Conservation (phyloP, 2,888 invertebrate species). For the Nemurella pictetii region DNA sequence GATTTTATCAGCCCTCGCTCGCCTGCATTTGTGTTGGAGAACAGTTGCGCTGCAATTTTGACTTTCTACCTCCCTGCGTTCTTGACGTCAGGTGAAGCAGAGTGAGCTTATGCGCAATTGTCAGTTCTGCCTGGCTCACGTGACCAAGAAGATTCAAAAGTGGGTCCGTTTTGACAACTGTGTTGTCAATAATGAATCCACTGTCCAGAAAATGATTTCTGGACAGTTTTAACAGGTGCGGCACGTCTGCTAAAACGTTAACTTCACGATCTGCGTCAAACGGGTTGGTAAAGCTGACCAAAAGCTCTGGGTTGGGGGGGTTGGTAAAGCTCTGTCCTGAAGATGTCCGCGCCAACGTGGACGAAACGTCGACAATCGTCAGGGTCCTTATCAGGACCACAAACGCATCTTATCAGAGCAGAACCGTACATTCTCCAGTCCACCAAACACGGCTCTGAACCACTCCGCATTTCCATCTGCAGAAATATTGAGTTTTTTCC, state of each 20-base stretch:
- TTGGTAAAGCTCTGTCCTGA: no score
- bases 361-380: no score
- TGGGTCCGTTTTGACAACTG: not conserved
- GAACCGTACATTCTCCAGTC: no score
- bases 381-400: no score
- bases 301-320: no score
- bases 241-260: not conserved
- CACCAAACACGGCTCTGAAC: no score
- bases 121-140: not conserved
- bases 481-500: not conserved
- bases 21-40: not conserved
- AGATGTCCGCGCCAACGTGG: no score
- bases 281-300: not conserved
- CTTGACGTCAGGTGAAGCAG: not conserved
- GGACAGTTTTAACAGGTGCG: not conserved
- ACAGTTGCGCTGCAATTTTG: not conserved
- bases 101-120: slow-evolving; percentile 3
- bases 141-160: not conserved
- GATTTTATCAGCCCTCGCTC: not conserved
- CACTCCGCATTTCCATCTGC: no score
- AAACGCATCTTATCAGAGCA: no score
- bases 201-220: slow-evolving; percentile 8
- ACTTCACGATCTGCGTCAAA: not conserved
- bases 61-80: not conserved
- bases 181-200: not conserved